Evolutionary conservation across 2,113 vertebrate species (phyloP), one percentile per base, ranked within the genome.

Genomic region (Microtus richardsoni): DNA sequence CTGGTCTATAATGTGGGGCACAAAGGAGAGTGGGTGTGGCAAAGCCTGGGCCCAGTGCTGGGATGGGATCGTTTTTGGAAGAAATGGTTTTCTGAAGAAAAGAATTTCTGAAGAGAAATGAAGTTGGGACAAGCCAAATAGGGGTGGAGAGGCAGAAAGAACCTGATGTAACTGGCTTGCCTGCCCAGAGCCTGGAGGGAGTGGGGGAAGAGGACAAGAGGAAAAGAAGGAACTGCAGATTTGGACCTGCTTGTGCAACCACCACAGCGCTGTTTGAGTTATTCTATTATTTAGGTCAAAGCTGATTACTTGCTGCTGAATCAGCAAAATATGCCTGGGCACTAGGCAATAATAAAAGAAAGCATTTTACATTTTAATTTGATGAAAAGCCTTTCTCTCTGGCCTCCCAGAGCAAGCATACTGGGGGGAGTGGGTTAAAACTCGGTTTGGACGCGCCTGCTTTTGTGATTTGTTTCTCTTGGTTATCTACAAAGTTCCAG

Each of bases 271-370:
- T 84, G 68, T 52, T 52, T 74, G 97, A 92, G 92, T 93, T 94
- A 93, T 93, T 96, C 96, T 96, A 97, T 97, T 96, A 97, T 98
- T 96, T 96, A 97, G 97, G 97, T 97, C 98, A 98, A 97, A 98
- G 96, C 97, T 97, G 96, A 98, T 97, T 98, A 97, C 88, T 98
- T 96, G 96, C 85, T 82, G 95, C 97, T 98, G 97, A 98, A 84
- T 98, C 97, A 97, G 97, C 97, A 96, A 80, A 97, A 97, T 96
- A 92, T 89, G 87, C 64, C 83, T 87, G 89, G 88, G 85, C 82
- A 82, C 92, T 89, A 66, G 87, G 90, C 96, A 94, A 78, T 84
- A 33, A 70, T 86, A 93, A 93, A 83, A 90, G 86, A 90, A 93
- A 89, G 21, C 77, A 89, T 88, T 97, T 94, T 91, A 96, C 49